Evolutionary conservation across 2,888 invertebrate genomes (phyloP), one percentile per base, ranked within the genome.

Genomic region (Pollenia griseotomentosa): DNA sequence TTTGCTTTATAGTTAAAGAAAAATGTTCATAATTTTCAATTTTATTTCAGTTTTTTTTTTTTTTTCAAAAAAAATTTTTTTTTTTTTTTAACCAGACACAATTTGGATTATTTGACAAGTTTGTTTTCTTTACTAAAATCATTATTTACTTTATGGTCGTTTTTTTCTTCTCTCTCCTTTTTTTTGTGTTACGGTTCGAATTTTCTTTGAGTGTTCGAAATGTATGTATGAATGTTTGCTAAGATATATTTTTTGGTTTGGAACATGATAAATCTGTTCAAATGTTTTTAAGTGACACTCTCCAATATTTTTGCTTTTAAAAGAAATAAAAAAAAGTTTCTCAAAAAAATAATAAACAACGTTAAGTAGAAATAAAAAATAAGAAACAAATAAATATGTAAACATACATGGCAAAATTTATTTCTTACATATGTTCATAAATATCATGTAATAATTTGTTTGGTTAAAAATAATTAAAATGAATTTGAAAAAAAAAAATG

Each of bases 391-490:
- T 11, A 19, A 14, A 66, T 33, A 23, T 14, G 12, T n/a, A 9
- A 33, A n/a, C 10, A n/a, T 42, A 70, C n/a, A 48, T 63, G 40
- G 71, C 78, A 88, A 86, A 88, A 89, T 89, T 89, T 89, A 89
- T 89, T 86, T 89, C 87, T 85, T 89, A 89, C 89, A 89, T 86
- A 89, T 89, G 89, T 88, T 89, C 89, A 88, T 89, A 88, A 89
- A 88, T 87, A 84, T 87, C 87, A 84, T 87, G 87, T 84, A 87
- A 87, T 87, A 78, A 81, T 87, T 84, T 63, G 73, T 80, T 70
- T 85, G 73, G 11, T 61, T 55, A 77, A 77, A 77, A 77, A 65
- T 65, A 77, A 65, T 77, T 65, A 77, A 51, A 77, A 16, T 53
- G 63, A 51, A 53, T 40, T 63, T 10, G 48, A 48, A 61, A 40